A percentile compares a stretch with the other conserved stretches of the same genome.
phyloP scores from a whole-genome alignment of 1,140 invertebrate genomes.

The Aphis craccivora region DNA sequence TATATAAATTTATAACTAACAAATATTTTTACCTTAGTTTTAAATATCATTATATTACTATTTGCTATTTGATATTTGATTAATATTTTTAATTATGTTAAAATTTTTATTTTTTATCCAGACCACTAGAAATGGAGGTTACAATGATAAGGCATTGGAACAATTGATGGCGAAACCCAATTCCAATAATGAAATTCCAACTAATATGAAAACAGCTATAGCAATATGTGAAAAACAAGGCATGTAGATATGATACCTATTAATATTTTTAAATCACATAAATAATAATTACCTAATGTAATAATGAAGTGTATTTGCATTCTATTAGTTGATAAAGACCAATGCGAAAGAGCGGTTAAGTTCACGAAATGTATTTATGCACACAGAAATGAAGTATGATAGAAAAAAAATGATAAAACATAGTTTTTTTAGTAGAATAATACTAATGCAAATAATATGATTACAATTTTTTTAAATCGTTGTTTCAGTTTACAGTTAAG shows the following conservation, averaged over 20 bases:
- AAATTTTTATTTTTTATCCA: neutral
- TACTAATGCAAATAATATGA: neutral
- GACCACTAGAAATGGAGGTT: neutral
- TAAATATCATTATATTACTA: neutral
- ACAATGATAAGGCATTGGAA: neutral
- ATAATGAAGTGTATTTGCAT: neutral
- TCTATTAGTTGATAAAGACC: neutral
- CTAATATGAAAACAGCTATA: neutral
- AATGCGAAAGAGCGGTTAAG: slow-evolving; percentile 10
- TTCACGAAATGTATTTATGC: slow-evolving; percentile 29
- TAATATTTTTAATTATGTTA: neutral
- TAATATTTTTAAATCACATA: neutral
- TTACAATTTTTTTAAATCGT: neutral
- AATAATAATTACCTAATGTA: neutral
- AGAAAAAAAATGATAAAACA: neutral
- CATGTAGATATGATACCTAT: neutral
- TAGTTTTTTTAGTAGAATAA: neutral
- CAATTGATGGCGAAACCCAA: neutral
- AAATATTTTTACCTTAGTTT: neutral
- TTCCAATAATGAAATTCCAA: neutral
- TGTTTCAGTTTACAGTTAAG: neutral
- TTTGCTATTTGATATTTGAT: neutral
- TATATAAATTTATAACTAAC: neutral
- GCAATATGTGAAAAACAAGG: neutral
- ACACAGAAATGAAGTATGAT: neutral